These are phyloP conservation scores for Volucella bombylans DNA, from an alignment of 2,888 invertebrate genomes.

Conservation along the genomic window DNA sequence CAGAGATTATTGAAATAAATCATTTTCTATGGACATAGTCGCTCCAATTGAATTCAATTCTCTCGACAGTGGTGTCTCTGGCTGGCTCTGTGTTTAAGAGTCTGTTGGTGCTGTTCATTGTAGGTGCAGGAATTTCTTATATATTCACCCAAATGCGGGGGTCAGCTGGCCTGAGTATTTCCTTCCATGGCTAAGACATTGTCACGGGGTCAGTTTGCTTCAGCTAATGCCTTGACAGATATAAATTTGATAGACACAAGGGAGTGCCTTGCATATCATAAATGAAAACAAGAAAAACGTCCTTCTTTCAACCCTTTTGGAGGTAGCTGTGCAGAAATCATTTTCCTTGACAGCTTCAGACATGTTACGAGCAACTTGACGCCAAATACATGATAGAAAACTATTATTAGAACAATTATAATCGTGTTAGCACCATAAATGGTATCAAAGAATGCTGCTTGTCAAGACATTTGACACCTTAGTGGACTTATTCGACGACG, in stretches of 20 bases:
- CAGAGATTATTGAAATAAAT: slow-evolving; percentile 68
- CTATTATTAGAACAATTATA: slow-evolving; percentile 55
- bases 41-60: slow-evolving; percentile 70
- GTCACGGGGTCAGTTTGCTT: slow-evolving; percentile 37
- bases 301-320: slow-evolving; percentile 25
- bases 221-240: slow-evolving; percentile 38
- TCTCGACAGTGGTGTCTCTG: slow-evolving; percentile 8
- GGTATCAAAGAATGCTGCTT: slow-evolving; percentile 50
- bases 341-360: slow-evolving; percentile 43
- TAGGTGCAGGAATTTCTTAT: slow-evolving; percentile 62
- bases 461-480: slow-evolving; percentile 61
- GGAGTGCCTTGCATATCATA: slow-evolving; percentile 31
- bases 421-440: slow-evolving; percentile 47
- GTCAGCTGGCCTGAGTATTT: not conserved
- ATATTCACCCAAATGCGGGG: slow-evolving; percentile 13
- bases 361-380: slow-evolving; percentile 31
- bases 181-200: slow-evolving; percentile 32
- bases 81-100: not conserved
- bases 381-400: slow-evolving; percentile 35
- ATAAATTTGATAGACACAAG: not conserved
- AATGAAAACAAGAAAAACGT: slow-evolving; percentile 8
- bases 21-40: slow-evolving; percentile 72
- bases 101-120: slow-evolving; percentile 30
- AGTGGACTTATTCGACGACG: not conserved
- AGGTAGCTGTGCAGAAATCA: not conserved